Percentiles rank a stretch among this genome's conserved stretches.
phyloP scores from a whole-genome alignment of 2,113 vertebrate genomes.

The Pimephales promelas region DNA sequence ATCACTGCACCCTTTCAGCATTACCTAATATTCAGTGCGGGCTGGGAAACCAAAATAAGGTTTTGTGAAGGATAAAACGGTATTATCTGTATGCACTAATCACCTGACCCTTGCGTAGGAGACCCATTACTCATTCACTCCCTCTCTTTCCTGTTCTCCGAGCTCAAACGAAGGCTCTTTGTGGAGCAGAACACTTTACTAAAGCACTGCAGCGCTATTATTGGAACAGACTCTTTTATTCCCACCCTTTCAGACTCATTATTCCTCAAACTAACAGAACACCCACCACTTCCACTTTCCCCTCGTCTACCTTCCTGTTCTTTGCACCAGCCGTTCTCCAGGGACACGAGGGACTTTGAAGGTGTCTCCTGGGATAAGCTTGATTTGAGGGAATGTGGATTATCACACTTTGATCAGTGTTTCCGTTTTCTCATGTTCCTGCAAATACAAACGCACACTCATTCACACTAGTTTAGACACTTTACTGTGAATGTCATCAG shows the following conservation, averaged over 20 bases:
- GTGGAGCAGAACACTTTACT: slow-evolving; percentile 28
- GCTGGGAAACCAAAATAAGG: neutral
- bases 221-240: slow-evolving; percentile 31
- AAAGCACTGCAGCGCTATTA: neutral
- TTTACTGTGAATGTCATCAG: neutral
- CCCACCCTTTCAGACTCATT: slow-evolving; percentile 35
- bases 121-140: slow-evolving; percentile 19
- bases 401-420: slow-evolving; percentile 57
- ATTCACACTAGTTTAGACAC: neutral
- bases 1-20: neutral
- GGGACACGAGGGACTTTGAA: slow-evolving; percentile 52
- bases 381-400: slow-evolving; percentile 37
- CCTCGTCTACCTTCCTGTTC: neutral
- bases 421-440: neutral
- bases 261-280: slow-evolving; percentile 24
- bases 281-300: slow-evolving; percentile 23
- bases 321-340: slow-evolving; percentile 18
- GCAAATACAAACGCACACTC: neutral
- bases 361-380: slow-evolving; percentile 27
- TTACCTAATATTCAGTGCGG: neutral
- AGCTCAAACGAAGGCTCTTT: slow-evolving; percentile 9
- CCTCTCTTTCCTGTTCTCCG: slow-evolving; percentile 14
- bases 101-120: slow-evolving; percentile 24
- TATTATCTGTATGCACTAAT: slow-evolving; percentile 30
- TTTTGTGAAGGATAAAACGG: slow-evolving; percentile 27